Evolutionary conservation across 2,797 vertebrate species (phyloP).

Genomic region (Anabas testudineus): DNA sequence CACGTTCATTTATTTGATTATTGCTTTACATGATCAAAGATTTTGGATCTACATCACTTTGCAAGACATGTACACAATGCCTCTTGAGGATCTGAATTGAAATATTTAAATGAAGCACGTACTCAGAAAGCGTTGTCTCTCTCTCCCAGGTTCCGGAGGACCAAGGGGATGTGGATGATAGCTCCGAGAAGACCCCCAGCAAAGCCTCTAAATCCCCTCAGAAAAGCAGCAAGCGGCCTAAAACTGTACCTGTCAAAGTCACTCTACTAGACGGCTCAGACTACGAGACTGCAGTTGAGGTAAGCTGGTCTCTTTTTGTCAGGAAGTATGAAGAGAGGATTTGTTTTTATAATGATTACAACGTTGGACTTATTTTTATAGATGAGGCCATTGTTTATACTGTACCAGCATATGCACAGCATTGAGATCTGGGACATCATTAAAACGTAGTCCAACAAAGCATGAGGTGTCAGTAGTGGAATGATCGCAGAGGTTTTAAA

Average conservation of each 20-base stretch:
- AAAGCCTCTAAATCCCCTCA: slow-evolving; percentile 96
- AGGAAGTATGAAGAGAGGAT: background rate
- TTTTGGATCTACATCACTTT: slow-evolving; percentile 37
- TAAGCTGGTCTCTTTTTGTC: slow-evolving; percentile 60
- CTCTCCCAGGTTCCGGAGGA: slow-evolving; percentile 84
- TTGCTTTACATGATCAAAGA: slow-evolving; percentile 40
- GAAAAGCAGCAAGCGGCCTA: slow-evolving; percentile 92
- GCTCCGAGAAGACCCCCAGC: slow-evolving; percentile 96
- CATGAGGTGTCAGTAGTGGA: background rate
- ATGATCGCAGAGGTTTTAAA: background rate
- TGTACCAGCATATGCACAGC: background rate
- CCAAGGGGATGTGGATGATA: slow-evolving; percentile 90
- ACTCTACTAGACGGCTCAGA: slow-evolving; percentile 92
- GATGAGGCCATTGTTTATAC: background rate
- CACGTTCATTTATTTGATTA: slow-evolving; percentile 44
- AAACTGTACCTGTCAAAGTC: slow-evolving; percentile 92
- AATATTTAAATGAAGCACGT: slow-evolving; percentile 22
- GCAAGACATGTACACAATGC: slow-evolving; percentile 20
- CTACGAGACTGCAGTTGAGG: slow-evolving; percentile 94
- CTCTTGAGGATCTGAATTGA: slow-evolving; percentile 14
- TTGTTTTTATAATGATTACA: background rate
- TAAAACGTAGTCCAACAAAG: background rate
- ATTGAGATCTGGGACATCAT: background rate
- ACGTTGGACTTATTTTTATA: background rate
- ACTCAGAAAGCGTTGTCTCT: slow-evolving; percentile 42